These are phyloP conservation scores for Arge pagana DNA, from an alignment of 2,888 invertebrate species.

Conservation along the genomic window DNA sequence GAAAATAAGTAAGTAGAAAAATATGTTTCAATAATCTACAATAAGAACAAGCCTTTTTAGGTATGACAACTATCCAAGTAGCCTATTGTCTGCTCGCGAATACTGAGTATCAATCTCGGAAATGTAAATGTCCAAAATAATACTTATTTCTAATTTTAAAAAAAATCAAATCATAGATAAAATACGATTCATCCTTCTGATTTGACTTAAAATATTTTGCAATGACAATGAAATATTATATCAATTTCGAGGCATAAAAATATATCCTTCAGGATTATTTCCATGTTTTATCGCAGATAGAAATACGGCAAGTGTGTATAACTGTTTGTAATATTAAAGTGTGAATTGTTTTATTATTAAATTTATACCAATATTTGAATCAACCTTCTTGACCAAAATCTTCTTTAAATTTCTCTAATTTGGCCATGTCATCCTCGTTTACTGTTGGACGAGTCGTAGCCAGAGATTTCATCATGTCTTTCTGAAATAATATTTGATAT, in stretches of 20 bases:
- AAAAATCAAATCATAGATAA: too few species aligned
- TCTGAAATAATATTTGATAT: conserved; percentile 65
- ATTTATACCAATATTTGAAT: conserved; percentile 32
- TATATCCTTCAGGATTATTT: too few species aligned
- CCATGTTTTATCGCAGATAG: conserved; percentile 18
- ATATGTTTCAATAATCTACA: conserved; percentile 10
- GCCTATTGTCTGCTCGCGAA: too few species aligned
- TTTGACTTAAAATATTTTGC: too few species aligned
- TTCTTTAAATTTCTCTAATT: conserved; percentile 91
- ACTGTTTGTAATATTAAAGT: conserved; percentile 19
- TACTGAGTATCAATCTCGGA: too few species aligned
- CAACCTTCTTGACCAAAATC: conserved; percentile 99
- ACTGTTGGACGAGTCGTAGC: conserved; percentile 96
- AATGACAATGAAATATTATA: too few species aligned
- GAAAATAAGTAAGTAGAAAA: conserved; percentile 14
- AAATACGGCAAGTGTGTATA: conserved; percentile 26
- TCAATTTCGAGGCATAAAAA: too few species aligned
- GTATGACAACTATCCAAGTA: too few species aligned
- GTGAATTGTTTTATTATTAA: conserved; percentile 29
- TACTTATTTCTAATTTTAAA: too few species aligned
- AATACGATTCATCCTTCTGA: too few species aligned
- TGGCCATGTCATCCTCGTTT: conserved; percentile 92
- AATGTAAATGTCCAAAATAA: too few species aligned
- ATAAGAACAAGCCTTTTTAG: too few species aligned
- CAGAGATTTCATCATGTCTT: conserved; percentile 90